phyloP scores from a whole-genome alignment of 2,888 invertebrate genomes.

The Odontocolon sp. region DNA sequence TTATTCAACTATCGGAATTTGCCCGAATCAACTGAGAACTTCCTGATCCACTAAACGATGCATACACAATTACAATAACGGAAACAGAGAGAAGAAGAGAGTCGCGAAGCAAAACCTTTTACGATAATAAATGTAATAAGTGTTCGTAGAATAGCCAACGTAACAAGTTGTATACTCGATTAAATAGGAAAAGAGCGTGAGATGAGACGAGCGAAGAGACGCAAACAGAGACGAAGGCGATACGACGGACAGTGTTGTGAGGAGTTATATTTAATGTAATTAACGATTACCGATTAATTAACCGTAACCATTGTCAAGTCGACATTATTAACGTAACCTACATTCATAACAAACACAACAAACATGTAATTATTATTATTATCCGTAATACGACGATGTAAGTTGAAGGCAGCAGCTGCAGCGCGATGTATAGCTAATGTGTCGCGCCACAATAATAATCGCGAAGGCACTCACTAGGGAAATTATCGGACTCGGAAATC shows the following conservation, averaged over 20 bases:
- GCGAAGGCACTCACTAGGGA: slow-evolving; percentile 80
- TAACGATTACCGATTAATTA: slow-evolving; percentile 78
- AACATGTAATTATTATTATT: slow-evolving; percentile 71
- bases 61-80: slow-evolving; percentile 8
- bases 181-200: slow-evolving; percentile 62
- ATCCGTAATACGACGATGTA: slow-evolving; percentile 66
- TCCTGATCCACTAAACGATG: slow-evolving; percentile 43
- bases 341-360: slow-evolving; percentile 63
- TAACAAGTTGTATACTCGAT: slow-evolving; percentile 77
- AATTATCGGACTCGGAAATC: slow-evolving; percentile 74
- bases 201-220: slow-evolving; percentile 25
- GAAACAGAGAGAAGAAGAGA: slow-evolving; percentile 39
- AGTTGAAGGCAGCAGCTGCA: slow-evolving; percentile 50
- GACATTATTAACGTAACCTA: slow-evolving; percentile 63
- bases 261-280: slow-evolving; percentile 76
- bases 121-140: slow-evolving; percentile 80
- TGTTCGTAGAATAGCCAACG: slow-evolving; percentile 80
- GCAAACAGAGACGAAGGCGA: slow-evolving; percentile 32
- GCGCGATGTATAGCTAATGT: slow-evolving; percentile 60
- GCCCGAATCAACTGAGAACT: not conserved
- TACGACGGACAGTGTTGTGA: slow-evolving; percentile 40
- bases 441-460: slow-evolving; percentile 72
- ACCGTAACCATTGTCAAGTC: slow-evolving; percentile 71
- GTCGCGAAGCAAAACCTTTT: slow-evolving; percentile 59
- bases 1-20: too few species aligned